Conservation (phyloP, 2,797 vertebrate species). For the Morus bassanus region DNA sequence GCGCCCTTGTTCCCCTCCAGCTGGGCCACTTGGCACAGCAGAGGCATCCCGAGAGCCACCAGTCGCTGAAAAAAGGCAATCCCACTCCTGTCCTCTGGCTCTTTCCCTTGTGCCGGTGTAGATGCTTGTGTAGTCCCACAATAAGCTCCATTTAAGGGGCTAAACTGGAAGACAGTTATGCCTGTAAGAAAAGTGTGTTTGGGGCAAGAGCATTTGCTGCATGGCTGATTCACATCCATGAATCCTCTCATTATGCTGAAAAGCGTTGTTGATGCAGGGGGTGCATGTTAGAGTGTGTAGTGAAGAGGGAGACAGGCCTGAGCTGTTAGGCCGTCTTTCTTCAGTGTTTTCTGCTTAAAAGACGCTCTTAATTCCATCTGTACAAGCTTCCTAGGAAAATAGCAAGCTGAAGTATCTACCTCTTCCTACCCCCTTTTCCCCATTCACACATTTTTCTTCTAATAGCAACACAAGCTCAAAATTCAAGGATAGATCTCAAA, state of each 20-base stretch:
- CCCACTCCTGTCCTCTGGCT: background rate
- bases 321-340: background rate
- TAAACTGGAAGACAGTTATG: background rate
- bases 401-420: background rate
- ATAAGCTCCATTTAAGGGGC: background rate
- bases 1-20: background rate
- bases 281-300: background rate
- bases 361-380: background rate
- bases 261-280: background rate
- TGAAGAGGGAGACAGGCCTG: background rate
- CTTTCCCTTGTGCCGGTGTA: background rate
- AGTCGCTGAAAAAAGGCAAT: background rate
- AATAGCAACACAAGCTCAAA: background rate
- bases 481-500: background rate
- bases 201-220: background rate
- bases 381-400: background rate
- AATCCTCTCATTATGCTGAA: background rate
- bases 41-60: background rate
- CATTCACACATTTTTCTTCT: background rate
- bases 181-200: background rate
- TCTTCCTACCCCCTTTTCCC: background rate
- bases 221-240: accelerated
- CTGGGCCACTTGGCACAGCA: background rate
- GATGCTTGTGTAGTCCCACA: too few species aligned
- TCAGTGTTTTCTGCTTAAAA: background rate